Evolutionary conservation across 2,113 vertebrate species (phyloP).

Genomic region (Maccullochella peelii): DNA sequence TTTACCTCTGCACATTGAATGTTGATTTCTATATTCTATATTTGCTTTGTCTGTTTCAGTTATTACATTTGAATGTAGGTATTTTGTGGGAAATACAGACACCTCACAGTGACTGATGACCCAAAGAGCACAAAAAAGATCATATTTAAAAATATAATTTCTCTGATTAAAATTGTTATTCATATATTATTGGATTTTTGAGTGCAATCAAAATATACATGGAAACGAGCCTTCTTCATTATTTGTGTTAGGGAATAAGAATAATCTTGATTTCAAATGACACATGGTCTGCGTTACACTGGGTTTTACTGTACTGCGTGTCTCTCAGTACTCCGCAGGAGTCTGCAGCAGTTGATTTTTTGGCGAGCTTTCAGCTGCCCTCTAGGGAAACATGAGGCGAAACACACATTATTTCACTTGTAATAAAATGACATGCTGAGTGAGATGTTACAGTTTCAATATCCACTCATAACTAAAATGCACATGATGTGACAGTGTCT

Average conservation of each 20-base stretch:
- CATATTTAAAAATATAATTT: too few species aligned
- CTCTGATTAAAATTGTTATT: not conserved
- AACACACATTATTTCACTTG: not conserved
- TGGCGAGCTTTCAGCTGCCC: slow-evolving; percentile 34
- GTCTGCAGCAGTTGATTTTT: not conserved
- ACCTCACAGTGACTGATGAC: not conserved
- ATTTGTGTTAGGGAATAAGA: not conserved
- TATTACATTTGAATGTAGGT: not conserved
- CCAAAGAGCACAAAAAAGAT: not conserved
- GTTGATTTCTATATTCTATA: not conserved
- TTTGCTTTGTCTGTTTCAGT: not conserved
- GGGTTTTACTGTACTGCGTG: not conserved
- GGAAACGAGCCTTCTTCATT: not conserved
- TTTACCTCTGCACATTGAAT: not conserved
- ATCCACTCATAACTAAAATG: not conserved
- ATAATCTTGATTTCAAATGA: not conserved
- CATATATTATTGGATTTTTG: not conserved
- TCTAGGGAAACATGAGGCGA: slow-evolving; percentile 36
- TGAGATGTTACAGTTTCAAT: not conserved
- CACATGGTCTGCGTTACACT: not conserved
- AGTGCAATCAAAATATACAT: not conserved
- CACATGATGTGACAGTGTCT: not conserved
- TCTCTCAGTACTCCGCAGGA: not conserved
- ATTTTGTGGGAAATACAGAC: not conserved
- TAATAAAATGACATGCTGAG: slow-evolving; percentile 1